Base-by-base conservation (phyloP, 2,797 vertebrate species). In the Parauchenoglanis ngamensis region DNA sequence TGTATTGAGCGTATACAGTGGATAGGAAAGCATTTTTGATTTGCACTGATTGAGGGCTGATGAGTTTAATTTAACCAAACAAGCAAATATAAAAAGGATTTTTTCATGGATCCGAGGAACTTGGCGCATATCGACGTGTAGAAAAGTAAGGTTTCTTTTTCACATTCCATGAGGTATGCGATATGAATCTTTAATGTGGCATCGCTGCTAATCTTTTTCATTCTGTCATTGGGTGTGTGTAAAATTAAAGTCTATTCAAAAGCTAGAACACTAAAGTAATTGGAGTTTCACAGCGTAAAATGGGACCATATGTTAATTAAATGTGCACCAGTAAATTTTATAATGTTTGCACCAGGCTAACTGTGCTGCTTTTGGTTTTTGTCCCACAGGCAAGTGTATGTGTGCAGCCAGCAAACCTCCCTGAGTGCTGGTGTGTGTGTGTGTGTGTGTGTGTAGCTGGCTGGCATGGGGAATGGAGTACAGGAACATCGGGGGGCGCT, bases 381-480 rank as follows among this genome's bases (percentile, higher is more conserved):
- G 54, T 72, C 81, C 4, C 85, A 4, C 84, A 89, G 89, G 57
- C 19, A 67, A 44, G 84, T 73, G 46, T 65, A 31, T 83, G 78
- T 57, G 31, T 77, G 78, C 65, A n/a, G 85, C 73, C 84, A 52
- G 85, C 59, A 63, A 68, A 57, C 63, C 76, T 78, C 67, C 83
- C 70, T 25, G 61, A 83, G 88, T 90, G 89, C 88, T 89, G 91
- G 92, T 89, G 92, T 94, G 89, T 90, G 92, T 93, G 93, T 89
- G 91, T 49, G 61, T 63, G 61, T 40, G 35, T 40, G 35, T 40
- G 35, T 40, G 35, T 40, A 89, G 65, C 89, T 70, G 76, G 90
- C 12, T 90, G 96, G 95, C 88, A 99, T 99, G 98, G 98, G 97
- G 94, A 97, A 95, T 95, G 97, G 96, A 93, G 96, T 97, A 90